These are phyloP conservation scores for Bedellia somnulentella DNA, from an alignment of 2,888 invertebrate species.

Conservation along the genomic window DNA sequence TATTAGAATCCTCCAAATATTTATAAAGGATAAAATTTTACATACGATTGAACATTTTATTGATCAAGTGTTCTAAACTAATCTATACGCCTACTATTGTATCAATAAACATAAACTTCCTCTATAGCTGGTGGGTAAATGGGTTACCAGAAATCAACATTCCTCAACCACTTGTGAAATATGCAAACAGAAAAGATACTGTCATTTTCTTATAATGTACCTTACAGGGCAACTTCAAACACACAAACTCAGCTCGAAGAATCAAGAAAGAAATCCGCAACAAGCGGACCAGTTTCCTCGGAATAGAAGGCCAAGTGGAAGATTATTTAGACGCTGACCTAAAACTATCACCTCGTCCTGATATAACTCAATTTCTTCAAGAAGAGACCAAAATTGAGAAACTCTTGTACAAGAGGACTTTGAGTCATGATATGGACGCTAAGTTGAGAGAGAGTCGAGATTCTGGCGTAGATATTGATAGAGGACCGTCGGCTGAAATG, in stretches of 20 bases:
- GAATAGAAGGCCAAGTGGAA: slow-evolving; percentile 74
- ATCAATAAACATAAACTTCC: no score
- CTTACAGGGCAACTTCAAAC: slow-evolving; percentile 64
- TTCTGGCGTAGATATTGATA: slow-evolving; percentile 75
- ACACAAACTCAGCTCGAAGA: slow-evolving; percentile 79
- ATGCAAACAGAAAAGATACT: no score
- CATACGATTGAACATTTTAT: no score
- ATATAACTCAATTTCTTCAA: slow-evolving; percentile 78
- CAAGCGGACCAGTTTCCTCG: slow-evolving; percentile 83
- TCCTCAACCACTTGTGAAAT: no score
- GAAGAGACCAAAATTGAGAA: slow-evolving; percentile 78
- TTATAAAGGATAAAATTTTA: no score
- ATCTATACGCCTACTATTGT: no score
- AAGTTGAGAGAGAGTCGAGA: slow-evolving; percentile 69
- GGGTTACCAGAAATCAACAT: no score
- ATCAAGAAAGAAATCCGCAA: slow-evolving; percentile 84
- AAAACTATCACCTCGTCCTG: slow-evolving; percentile 72
- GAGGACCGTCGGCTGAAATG: slow-evolving; percentile 58
- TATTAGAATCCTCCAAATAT: no score
- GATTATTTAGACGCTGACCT: slow-evolving; percentile 72
- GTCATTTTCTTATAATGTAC: no score
- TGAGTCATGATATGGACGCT: slow-evolving; percentile 71
- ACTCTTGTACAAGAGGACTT: slow-evolving; percentile 71
- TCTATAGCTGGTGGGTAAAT: no score
- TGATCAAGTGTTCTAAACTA: no score